Evolutionary conservation across 2,888 invertebrate species (phyloP).

Genomic region (Acrobasis repandana): DNA sequence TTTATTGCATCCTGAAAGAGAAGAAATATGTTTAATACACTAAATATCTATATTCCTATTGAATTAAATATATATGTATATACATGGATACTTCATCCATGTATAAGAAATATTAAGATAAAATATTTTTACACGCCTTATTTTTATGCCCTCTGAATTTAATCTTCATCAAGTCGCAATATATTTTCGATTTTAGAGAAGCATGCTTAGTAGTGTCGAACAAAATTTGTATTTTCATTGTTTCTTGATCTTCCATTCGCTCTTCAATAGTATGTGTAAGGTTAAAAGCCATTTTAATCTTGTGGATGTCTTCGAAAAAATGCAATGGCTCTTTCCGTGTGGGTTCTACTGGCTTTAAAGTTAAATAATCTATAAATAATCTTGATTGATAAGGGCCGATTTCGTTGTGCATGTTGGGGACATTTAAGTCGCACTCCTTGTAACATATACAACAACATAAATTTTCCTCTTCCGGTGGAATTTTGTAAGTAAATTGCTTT

Average conservation of each 20-base stretch:
- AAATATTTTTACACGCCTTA: conserved; percentile 49
- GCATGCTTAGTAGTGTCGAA: conserved; percentile 73
- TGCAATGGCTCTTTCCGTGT: conserved; percentile 54
- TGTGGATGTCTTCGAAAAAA: conserved; percentile 73
- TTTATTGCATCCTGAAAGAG: conserved; percentile 84
- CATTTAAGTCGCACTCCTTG: conserved; percentile 60
- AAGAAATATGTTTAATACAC: neutral
- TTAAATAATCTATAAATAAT: conserved; percentile 64
- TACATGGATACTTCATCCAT: too few relatives aligned
- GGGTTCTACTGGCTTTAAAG: conserved; percentile 61
- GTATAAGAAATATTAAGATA: too few relatives aligned
- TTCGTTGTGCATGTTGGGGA: conserved; percentile 51
- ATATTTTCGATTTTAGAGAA: conserved; percentile 63
- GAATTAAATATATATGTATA: neutral
- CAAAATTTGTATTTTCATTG: conserved; percentile 71
- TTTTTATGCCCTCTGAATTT: conserved; percentile 74
- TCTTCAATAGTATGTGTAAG: conserved; percentile 64
- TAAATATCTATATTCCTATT: neutral
- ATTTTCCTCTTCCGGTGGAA: conserved; percentile 55
- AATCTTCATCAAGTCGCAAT: conserved; percentile 63
- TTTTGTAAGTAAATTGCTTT: conserved; percentile 62
- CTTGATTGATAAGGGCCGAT: conserved; percentile 51
- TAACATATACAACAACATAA: conserved; percentile 69
- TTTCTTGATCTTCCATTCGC: conserved; percentile 67
- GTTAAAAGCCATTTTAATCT: conserved; percentile 72